Conservation (phyloP, 1,140 invertebrate genomes). For the Alviniconcha marisindica region DNA sequence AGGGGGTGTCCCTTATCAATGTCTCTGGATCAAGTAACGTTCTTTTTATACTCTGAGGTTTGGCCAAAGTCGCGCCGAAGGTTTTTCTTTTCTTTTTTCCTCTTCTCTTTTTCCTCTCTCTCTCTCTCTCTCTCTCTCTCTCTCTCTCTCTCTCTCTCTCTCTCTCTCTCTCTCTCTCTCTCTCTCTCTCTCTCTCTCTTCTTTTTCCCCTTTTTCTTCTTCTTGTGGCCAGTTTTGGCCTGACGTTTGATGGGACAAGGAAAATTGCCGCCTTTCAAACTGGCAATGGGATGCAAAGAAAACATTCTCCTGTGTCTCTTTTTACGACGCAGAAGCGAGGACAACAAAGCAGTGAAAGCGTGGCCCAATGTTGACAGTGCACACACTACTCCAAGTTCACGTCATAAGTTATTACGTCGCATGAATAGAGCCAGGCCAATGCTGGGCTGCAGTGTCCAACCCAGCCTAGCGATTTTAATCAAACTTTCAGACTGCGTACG, state of each 20-base stretch:
- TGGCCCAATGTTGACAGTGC: constrained; percentile 33
- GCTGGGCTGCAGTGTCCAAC: not conserved
- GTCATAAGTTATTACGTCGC: constrained; percentile 29
- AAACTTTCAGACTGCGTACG: not conserved
- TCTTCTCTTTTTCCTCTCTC: no score
- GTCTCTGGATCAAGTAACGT: not conserved
- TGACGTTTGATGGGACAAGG: constrained; percentile 33
- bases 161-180: not conserved
- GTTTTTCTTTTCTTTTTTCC: not conserved
- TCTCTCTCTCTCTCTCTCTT: not conserved
- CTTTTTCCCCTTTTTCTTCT: constrained; percentile 4
- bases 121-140: not conserved
- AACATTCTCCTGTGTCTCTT: constrained; percentile 31
- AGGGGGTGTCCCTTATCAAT: constrained; percentile 22
- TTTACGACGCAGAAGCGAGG: constrained; percentile 10
- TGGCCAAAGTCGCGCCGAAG: constrained; percentile 8
- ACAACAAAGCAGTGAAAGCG: constrained; percentile 29
- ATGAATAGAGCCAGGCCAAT: not conserved
- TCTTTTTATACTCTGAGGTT: not conserved
- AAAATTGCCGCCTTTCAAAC: constrained; percentile 34
- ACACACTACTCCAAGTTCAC: constrained; percentile 19
- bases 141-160: not conserved
- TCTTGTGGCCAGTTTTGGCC: not conserved
- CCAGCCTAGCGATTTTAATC: not conserved
- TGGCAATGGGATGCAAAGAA: constrained; percentile 35